These are phyloP conservation scores for Macrotus californicus DNA, from an alignment of 2,113 vertebrate genomes.

Conservation along the genomic window DNA sequence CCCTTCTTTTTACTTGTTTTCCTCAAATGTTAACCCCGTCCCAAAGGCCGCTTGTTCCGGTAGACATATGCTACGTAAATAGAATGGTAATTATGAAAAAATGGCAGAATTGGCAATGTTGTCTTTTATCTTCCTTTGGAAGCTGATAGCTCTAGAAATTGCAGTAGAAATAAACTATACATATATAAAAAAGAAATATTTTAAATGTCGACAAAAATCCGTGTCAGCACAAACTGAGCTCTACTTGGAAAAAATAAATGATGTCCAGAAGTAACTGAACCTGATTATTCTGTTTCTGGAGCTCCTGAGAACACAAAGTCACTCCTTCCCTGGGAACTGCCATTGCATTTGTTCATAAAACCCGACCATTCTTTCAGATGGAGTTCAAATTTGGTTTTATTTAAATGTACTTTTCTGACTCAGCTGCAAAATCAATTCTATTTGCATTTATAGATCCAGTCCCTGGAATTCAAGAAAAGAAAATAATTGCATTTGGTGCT, in stretches of 20 bases:
- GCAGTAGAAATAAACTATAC: neutral
- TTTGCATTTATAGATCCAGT: neutral
- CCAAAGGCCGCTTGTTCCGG: neutral
- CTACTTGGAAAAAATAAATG: neutral
- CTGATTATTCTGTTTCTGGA: neutral
- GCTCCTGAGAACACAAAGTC: neutral
- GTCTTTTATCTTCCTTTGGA: neutral
- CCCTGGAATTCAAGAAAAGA: neutral
- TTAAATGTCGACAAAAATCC: conserved; percentile 45
- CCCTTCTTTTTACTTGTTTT: neutral
- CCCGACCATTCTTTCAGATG: neutral
- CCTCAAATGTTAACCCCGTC: neutral
- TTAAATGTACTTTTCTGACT: neutral
- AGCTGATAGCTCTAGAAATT: neutral
- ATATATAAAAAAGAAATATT: conserved; percentile 24
- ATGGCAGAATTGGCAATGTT: neutral
- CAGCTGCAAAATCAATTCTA: neutral
- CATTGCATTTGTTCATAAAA: neutral
- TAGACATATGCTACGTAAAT: neutral
- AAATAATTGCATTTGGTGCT: neutral
- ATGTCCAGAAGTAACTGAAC: neutral
- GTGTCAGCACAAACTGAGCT: neutral
- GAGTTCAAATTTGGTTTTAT: neutral
- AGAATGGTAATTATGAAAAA: neutral
- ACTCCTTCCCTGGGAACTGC: neutral